Conservation (phyloP, 2,113 vertebrate genomes). For the Eptesicus fuscus region DNA sequence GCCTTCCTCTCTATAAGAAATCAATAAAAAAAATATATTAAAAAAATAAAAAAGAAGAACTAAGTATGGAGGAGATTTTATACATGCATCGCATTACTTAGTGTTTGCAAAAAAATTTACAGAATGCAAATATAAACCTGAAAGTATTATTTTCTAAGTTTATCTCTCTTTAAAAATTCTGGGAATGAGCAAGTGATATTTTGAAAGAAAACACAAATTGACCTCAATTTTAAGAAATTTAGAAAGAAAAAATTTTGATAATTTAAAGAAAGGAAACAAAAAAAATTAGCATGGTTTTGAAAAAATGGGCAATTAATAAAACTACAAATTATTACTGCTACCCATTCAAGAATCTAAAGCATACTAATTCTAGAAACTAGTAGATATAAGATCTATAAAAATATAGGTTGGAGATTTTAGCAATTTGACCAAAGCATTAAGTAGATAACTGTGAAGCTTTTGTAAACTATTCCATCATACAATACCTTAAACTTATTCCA, state of each 20-base stretch:
- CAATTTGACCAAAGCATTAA: not conserved
- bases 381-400: not conserved
- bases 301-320: constrained; percentile 25
- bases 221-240: not conserved
- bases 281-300: not conserved
- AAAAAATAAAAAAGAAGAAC: not conserved
- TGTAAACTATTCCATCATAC: not conserved
- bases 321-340: constrained; percentile 32
- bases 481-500: not conserved
- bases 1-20: too few species aligned
- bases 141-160: constrained; percentile 27
- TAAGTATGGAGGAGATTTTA: not conserved
- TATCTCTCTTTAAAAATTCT: constrained; percentile 13
- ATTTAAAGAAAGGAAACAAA: not conserved
- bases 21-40: too few species aligned
- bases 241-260: not conserved
- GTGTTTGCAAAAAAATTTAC: not conserved
- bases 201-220: constrained; percentile 41
- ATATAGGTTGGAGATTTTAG: not conserved
- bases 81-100: not conserved
- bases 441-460: not conserved
- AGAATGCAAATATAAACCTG: constrained; percentile 3
- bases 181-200: not conserved
- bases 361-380: not conserved
- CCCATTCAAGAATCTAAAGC: not conserved